Evolutionary conservation across 2,888 invertebrate genomes (phyloP), one percentile per base, ranked within the genome.

Genomic region (Sycophila texana): DNA sequence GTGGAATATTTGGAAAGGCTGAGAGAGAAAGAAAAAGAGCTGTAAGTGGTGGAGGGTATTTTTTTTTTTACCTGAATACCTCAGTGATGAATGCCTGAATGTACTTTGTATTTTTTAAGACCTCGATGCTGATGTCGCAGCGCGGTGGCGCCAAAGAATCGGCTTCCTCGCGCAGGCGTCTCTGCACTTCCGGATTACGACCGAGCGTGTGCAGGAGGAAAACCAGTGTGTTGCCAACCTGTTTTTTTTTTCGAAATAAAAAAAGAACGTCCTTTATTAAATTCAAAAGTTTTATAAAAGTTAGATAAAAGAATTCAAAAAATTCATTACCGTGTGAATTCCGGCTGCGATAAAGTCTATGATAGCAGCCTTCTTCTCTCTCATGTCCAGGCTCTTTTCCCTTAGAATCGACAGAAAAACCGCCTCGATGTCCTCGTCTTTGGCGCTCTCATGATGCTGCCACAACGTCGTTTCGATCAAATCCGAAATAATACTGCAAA

Each of bases 341-440:
- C 96, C 96, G 53, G 96, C 96, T 10, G 96, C 95, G 84, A 97
- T 95, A 86, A 97, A 96, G 90, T 97, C 97, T 63, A 97, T 95
- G 73, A 96, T 94, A 0, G 95, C 96, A 0, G 96, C 95, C 86
- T 95, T 96, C 90, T 96, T 96, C 87, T 97, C 97, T 70, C 94
- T 92, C 86, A 94, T 93, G 86, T 96, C 96, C 63, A 96, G 91
- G 80, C 93, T 93, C 47, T 94, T 93, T 65, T 95, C 94, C 58
- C 93, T 92, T 65, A 97, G 91, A 79, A 97, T 95, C 77, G 94
- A 95, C 77, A 94, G 92, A 87, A 96, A 96, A 68, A 97, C 94
- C 85, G 94, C 94, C 81, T 94, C 93, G 86, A 95, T 92, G 68
- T 91, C 92, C 79, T 94, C 94, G 82, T 93, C 92, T 77, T 84